Evolutionary conservation across 2,888 invertebrate species (phyloP).

Genomic region (Rambutsinella grinnellia): DNA sequence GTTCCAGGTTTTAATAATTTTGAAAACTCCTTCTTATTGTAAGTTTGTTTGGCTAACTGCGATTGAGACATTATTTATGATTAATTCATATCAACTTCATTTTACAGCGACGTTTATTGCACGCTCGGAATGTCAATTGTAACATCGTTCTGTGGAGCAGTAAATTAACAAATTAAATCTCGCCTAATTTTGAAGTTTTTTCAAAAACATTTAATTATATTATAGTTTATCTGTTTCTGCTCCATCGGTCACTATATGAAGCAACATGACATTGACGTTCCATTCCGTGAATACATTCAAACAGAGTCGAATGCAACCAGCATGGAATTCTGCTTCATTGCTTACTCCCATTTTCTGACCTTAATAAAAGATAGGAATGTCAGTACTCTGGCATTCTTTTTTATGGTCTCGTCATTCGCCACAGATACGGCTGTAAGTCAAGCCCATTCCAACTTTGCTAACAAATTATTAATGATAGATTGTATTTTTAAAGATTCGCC

Average conservation of each 20-base stretch:
- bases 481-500: constrained; percentile 40
- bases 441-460: not conserved
- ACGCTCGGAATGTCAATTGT: constrained; percentile 11
- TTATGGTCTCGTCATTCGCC: constrained; percentile 59
- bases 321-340: constrained; percentile 58
- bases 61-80: too few species aligned
- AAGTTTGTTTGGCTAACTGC: constrained; percentile 10
- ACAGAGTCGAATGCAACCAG: constrained; percentile 40
- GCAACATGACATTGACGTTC: constrained; percentile 34
- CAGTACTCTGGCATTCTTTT: constrained; percentile 48
- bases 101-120: constrained; percentile 52
- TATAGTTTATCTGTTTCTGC: constrained; percentile 59
- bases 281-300: constrained; percentile 50
- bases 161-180: too few species aligned
- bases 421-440: constrained; percentile 53
- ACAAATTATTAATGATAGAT: not conserved
- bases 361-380: constrained; percentile 33
- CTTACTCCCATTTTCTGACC: constrained; percentile 54
- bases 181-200: too few species aligned
- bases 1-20: constrained; percentile 57
- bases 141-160: constrained; percentile 48
- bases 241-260: constrained; percentile 51
- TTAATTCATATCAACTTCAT: constrained; percentile 4
- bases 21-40: constrained; percentile 50
- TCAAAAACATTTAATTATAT: too few species aligned